These are phyloP conservation scores for Tigriopus japonicus DNA, from an alignment of 1,140 invertebrate genomes.

Conservation along the genomic window DNA sequence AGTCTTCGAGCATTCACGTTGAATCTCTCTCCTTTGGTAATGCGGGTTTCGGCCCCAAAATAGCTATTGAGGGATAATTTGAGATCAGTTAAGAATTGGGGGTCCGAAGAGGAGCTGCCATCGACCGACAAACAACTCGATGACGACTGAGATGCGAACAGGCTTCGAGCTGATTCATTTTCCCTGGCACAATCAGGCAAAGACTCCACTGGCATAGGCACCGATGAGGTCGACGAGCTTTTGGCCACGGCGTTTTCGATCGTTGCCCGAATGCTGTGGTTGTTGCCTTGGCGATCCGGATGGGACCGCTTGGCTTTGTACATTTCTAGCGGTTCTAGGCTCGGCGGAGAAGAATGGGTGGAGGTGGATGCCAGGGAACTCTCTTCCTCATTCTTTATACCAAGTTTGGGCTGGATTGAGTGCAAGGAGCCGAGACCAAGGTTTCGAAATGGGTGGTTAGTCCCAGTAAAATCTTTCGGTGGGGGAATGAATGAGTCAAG, in stretches of 20 bases:
- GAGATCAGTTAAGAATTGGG: background rate
- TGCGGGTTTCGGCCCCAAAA: background rate
- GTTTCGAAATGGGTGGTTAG: conserved; percentile 2
- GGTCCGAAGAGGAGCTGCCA: background rate
- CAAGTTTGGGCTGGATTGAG: no score
- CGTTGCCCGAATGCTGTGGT: background rate
- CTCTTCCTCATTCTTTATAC: background rate
- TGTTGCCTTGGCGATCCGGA: background rate
- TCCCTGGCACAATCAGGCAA: background rate
- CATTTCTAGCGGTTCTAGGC: no score
- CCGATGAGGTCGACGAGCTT: no score
- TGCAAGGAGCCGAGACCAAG: no score
- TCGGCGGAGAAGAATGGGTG: no score
- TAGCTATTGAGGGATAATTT: background rate
- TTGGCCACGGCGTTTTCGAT: background rate
- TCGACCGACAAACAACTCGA: background rate
- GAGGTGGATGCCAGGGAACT: background rate
- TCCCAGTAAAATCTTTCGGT: background rate
- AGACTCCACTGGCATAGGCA: background rate
- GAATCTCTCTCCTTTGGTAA: background rate
- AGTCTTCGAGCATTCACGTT: background rate
- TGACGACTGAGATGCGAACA: background rate
- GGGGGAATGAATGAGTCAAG: conserved; percentile 5
- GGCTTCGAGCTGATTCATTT: background rate
- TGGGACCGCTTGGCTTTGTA: background rate